phyloP scores from a whole-genome alignment of 2,888 invertebrate genomes.

The Lasioglossum villosulum region DNA sequence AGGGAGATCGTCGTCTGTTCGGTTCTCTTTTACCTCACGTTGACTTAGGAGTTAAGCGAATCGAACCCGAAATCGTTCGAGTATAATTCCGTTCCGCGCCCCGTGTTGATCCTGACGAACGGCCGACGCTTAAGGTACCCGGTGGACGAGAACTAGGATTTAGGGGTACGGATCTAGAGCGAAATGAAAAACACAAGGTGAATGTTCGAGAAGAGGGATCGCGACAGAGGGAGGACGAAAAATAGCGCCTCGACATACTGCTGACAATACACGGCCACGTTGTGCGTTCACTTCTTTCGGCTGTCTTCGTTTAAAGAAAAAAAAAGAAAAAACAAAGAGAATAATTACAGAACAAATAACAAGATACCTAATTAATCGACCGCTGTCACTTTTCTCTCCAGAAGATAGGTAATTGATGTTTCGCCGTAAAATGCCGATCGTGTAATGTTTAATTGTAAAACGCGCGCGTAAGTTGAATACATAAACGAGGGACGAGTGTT shows the following conservation, averaged over 20 bases:
- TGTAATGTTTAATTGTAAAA: constrained; percentile 24
- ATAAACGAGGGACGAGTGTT: not conserved
- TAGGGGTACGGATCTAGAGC: not conserved
- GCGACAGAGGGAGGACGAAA: constrained; percentile 17
- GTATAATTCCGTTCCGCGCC: constrained; percentile 1
- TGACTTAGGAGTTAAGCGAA: not conserved
- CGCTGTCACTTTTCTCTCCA: constrained; percentile 37
- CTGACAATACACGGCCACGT: constrained; percentile 65
- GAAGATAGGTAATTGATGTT: constrained; percentile 32
- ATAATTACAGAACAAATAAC: not conserved
- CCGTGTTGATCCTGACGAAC: not conserved
- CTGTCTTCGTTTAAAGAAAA: constrained; percentile 30
- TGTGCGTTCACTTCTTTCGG: constrained; percentile 60
- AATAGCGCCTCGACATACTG: constrained; percentile 47
- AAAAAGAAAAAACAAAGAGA: not conserved
- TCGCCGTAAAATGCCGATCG: constrained; percentile 18
- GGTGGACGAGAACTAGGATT: too few relatives aligned
- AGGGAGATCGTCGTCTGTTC: constrained; percentile 26
- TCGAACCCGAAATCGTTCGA: constrained; percentile 7
- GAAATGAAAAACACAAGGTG: not conserved
- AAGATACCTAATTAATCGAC: constrained; percentile 20
- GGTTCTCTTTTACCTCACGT: constrained; percentile 30
- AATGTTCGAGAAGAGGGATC: not conserved
- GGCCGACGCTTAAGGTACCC: not conserved
- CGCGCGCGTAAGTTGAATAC: constrained; percentile 24